These are phyloP conservation scores for Rhynchomys soricoides DNA, from an alignment of 2,113 vertebrate genomes.

Conservation along the genomic window DNA sequence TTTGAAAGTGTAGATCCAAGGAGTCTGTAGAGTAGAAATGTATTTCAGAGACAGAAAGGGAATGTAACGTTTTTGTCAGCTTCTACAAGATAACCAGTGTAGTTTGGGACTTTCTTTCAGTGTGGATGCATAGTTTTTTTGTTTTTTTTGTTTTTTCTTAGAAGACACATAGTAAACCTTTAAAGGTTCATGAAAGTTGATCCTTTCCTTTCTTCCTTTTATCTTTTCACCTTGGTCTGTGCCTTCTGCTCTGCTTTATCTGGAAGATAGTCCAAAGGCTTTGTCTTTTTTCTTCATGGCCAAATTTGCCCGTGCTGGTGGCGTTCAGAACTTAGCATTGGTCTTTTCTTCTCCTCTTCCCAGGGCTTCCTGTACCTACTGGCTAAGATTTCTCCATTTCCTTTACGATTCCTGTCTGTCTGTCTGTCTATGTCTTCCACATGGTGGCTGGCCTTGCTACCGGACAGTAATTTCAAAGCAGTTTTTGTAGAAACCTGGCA, in stretches of 20 bases:
- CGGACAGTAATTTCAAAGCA: not conserved
- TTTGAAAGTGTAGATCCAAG: not conserved
- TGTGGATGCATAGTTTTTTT: not conserved
- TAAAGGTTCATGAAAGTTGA: not conserved
- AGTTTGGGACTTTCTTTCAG: conserved; percentile 36
- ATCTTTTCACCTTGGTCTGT: not conserved
- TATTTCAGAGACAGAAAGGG: not conserved
- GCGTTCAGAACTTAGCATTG: not conserved
- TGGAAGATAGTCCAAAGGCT: not conserved
- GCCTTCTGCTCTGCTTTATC: not conserved
- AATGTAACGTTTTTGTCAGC: not conserved
- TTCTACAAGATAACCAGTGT: not conserved
- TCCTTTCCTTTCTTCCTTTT: not conserved
- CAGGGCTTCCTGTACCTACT: not conserved
- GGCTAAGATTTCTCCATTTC: not conserved
- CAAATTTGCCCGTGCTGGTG: not conserved
- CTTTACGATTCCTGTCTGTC: not conserved
- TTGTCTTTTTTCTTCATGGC: not conserved
- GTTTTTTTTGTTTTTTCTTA: no score
- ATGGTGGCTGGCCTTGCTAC: not conserved
- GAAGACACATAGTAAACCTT: not conserved
- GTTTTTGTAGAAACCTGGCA: not conserved
- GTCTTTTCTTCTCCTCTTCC: not conserved
- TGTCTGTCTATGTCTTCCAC: not conserved
- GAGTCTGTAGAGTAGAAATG: not conserved